phyloP scores from a whole-genome alignment of 2,113 vertebrate genomes.

The Scortum barcoo region DNA sequence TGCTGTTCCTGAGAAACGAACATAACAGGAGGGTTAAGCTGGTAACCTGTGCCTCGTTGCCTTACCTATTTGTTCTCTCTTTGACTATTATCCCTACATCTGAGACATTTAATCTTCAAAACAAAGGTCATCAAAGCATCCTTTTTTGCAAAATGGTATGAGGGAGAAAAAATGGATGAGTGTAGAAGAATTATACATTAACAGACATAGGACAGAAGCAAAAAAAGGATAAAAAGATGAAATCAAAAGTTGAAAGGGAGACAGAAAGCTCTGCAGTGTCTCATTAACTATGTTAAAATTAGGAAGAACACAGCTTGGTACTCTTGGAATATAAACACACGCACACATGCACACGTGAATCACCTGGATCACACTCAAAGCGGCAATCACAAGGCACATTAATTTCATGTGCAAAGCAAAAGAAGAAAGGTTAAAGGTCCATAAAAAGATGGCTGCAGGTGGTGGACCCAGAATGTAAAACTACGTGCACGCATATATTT shows the following conservation, averaged over 20 bases:
- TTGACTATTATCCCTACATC: neutral
- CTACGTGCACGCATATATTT: neutral
- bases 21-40: too few relatives aligned
- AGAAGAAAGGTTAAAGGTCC: slow-evolving; percentile 34
- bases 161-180: neutral
- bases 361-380: slow-evolving; percentile 5
- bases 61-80: too few relatives aligned
- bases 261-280: slow-evolving; percentile 17
- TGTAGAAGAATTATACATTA: neutral
- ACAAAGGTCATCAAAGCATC: too few relatives aligned
- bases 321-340: slow-evolving; percentile 30
- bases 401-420: slow-evolving; percentile 34
- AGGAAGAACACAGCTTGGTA: slow-evolving; percentile 45
- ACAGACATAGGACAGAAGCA: neutral
- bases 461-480: neutral
- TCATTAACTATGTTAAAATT: slow-evolving; percentile 30
- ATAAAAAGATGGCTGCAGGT: neutral
- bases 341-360: slow-evolving; percentile 21
- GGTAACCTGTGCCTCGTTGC: too few relatives aligned
- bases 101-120: neutral
- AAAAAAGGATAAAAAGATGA: too few relatives aligned
- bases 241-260: neutral
- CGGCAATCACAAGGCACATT: slow-evolving; percentile 14
- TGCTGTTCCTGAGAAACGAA: too few relatives aligned
- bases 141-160: neutral